Evolutionary conservation across 2,113 vertebrate species (phyloP).

Genomic region (Myxocyprinus asiaticus): DNA sequence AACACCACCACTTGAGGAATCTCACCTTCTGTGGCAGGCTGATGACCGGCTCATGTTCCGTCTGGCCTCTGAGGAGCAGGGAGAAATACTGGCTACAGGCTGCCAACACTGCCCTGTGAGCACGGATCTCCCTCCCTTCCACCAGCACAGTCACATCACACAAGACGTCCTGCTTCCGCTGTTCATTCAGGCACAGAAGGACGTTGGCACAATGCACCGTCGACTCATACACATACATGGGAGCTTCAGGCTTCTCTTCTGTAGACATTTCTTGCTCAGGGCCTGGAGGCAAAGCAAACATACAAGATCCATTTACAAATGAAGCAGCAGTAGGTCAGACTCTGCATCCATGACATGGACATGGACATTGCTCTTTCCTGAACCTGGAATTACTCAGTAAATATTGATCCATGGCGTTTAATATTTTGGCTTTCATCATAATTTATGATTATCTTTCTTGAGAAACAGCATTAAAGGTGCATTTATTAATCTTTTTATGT

Average conservation of each 20-base stretch:
- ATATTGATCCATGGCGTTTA: too few relatives aligned
- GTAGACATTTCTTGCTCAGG: conserved; percentile 86
- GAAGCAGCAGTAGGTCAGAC: too few relatives aligned
- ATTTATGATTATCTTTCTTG: too few relatives aligned
- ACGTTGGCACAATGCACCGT: conserved; percentile 96
- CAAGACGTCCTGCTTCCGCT: conserved; percentile 91
- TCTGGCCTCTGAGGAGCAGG: conserved; percentile 85
- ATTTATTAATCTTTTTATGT: too few relatives aligned
- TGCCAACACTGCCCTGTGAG: conserved; percentile 91
- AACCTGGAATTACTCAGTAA: too few relatives aligned
- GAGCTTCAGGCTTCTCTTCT: conserved; percentile 88
- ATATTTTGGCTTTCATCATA: too few relatives aligned
- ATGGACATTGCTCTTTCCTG: too few relatives aligned
- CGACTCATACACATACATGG: conserved; percentile 96
- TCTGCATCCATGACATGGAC: too few relatives aligned
- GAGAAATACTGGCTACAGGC: conserved; percentile 95
- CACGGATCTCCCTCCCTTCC: conserved; percentile 90
- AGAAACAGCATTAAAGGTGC: too few relatives aligned
- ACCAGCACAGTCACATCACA: conserved; percentile 92
- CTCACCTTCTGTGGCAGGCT: conserved; percentile 90
- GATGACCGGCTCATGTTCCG: conserved; percentile 86
- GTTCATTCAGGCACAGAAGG: conserved; percentile 95
- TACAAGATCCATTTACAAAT: neutral
- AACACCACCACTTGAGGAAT: too few relatives aligned
- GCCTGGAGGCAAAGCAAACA: conserved; percentile 68